Evolutionary conservation across 2,888 invertebrate species (phyloP), one percentile per base, ranked within the genome.

Genomic region (Sussaba pulchella): DNA sequence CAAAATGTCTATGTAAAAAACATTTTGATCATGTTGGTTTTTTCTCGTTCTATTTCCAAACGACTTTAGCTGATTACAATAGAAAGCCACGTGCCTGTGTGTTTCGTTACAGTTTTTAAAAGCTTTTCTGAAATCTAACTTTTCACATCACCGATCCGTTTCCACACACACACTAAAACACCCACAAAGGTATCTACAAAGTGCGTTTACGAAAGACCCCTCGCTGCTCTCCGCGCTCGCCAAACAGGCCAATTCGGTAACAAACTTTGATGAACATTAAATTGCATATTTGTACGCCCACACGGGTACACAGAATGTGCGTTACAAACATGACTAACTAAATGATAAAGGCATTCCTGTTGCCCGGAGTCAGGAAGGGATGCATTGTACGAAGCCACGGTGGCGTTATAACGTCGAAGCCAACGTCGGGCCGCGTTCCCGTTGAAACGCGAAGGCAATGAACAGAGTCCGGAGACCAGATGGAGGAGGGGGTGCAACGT

Each of bases 331-430:
- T 61, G 24, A 3, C 17, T 10, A 21, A 36, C 21, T 26, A 52
- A 75, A 67, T 61, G 78, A 78, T 78, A 67, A 78, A 78, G 73
- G 67, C 72, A 67, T 78, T 72, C 67, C 72, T 61, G 72, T 54
- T 43, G 72, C 36, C 19, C 26, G 50, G 21, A 67, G 72, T 73
- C 78, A 78, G 67, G 43, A 67, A 52, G 31, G 72, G 61, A 36
- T 67, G 61, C 59, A 78, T 78, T 78, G 72, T 67, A 52, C 43
- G 21, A 59, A 61, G 72, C 72, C 78, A 43, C 50, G 41, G 45
- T 63, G 67, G 63, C 69, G 63, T 73, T 73, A 78, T 78, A 66
- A 72, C 59, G 41, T 47, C 24, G 17, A 24, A 43, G 21, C 31
- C 39, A 61, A 52, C 50, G 66, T 59, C 59, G 50, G 50, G 59